These are phyloP conservation scores for Archaeoteleia sp. DNA, from an alignment of 2,888 invertebrate genomes.

Conservation along the genomic window DNA sequence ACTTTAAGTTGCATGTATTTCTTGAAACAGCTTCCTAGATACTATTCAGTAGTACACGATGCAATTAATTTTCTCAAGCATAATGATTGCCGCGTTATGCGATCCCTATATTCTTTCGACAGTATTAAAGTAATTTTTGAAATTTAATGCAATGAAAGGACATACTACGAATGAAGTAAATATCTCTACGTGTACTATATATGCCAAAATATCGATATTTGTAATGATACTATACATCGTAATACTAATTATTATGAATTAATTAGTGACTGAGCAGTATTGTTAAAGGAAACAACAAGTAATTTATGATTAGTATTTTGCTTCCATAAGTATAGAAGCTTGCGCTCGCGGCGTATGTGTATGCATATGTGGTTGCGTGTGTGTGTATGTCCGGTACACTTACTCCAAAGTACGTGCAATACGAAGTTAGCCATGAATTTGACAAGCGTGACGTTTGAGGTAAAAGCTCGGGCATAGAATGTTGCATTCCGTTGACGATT, in stretches of 20 bases:
- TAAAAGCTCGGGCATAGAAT: slow-evolving; percentile 53
- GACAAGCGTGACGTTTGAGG: slow-evolving; percentile 6
- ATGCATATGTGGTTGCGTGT: too few species aligned
- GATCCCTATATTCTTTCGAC: slow-evolving; percentile 35
- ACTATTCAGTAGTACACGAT: too few species aligned
- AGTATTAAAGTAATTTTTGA: slow-evolving; percentile 51
- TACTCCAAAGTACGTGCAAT: slow-evolving; percentile 55
- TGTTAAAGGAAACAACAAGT: slow-evolving; percentile 51
- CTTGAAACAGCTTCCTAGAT: too few species aligned
- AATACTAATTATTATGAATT: slow-evolving; percentile 42
- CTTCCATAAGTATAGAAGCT: slow-evolving; percentile 52
- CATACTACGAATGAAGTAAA: slow-evolving; percentile 8
- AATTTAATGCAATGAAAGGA: slow-evolving; percentile 50
- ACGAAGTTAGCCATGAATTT: slow-evolving; percentile 14
- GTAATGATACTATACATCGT: slow-evolving; percentile 51
- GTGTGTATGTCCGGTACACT: too few species aligned
- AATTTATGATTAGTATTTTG: slow-evolving; percentile 56
- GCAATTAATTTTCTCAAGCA: too few species aligned
- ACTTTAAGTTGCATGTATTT: too few species aligned
- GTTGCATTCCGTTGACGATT: slow-evolving; percentile 67
- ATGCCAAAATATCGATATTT: slow-evolving; percentile 64
- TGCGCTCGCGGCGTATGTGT: slow-evolving; percentile 1
- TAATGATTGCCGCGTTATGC: too few species aligned
- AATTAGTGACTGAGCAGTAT: slow-evolving; percentile 62
- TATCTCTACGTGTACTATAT: slow-evolving; percentile 58